Evolutionary conservation across 2,113 vertebrate genomes (phyloP).

Genomic region (Bos indicus): DNA sequence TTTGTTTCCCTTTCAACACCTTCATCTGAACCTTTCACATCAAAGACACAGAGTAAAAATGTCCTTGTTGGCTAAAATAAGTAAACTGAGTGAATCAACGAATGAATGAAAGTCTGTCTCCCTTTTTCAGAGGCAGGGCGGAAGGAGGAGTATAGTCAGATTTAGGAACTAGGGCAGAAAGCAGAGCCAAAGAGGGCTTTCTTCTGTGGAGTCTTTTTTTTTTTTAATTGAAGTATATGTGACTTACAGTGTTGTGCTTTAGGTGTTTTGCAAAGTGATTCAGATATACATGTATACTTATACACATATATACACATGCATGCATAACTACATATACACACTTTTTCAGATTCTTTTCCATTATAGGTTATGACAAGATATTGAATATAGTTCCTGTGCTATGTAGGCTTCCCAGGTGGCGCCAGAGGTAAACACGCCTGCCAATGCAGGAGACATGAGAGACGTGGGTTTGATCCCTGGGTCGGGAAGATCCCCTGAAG

Average conservation of each 20-base stretch:
- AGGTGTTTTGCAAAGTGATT: neutral
- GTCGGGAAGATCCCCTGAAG: neutral
- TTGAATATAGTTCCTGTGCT: neutral
- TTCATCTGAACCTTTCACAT: neutral
- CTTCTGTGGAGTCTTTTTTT: neutral
- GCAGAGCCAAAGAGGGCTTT: neutral
- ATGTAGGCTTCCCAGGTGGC: neutral
- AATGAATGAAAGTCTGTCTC: neutral
- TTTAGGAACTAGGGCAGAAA: neutral
- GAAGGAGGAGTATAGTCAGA: neutral
- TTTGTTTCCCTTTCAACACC: neutral
- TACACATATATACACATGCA: neutral
- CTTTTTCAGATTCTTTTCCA: neutral
- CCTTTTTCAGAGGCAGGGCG: neutral
- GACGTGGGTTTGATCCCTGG: neutral
- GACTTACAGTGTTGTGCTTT: neutral
- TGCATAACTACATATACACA: neutral
- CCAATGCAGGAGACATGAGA: neutral
- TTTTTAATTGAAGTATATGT: neutral
- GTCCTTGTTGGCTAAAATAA: neutral
- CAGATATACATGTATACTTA: neutral
- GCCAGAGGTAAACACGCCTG: accelerated
- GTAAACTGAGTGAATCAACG: neutral
- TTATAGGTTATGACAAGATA: neutral
- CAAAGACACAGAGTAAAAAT: neutral